Base-by-base conservation (phyloP, 2,113 vertebrate genomes). In the Struthio camelus region DNA sequence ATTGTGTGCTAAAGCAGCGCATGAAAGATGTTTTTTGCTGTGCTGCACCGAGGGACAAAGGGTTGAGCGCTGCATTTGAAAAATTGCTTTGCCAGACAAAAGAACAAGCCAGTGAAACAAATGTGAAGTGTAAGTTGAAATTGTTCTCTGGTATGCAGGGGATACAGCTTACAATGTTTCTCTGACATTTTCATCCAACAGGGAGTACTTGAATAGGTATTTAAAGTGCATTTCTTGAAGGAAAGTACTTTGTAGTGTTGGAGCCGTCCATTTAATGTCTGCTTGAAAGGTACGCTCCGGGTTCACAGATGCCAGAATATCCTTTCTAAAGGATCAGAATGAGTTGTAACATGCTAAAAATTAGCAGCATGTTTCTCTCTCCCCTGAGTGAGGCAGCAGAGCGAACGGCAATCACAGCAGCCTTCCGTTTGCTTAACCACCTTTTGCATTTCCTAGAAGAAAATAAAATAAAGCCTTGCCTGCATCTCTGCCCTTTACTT, bases 71-170 rank as follows among this genome's bases (percentile, higher is more conserved):
- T 96, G 92, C 79, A 59, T 73, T 93, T 96, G 54, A 95, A 93
- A 97, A 97, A 98, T 96, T 58, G 75, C 94, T 96, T 97, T 97
- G 80, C 96, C 97, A 97, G 96, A 97, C 97, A 96, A 95, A 96
- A 91, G 96, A 95, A 61, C 58, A 87, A 90, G 87, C 90, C 67
- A 38, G 93, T 84, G 66, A 67, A 90, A 64, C 46, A 30, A 72
- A 65, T 19, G 75, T 34, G 81, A 76, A 1, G 54, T 30, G 73
- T 4, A 4, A 83, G 90, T 90, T 89, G 96, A 83, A 94, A 96
- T 92, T 71, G 92, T 92, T 93, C 92, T 62, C 77, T 86, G 94
- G 94, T 91, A 88, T 66, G 97, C 92, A 86, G 96, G 87, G 91
- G 94, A 70, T 89, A 46, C 79, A 85, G 96, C 78, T 66, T 91